Evolutionary conservation across 2,797 vertebrate genomes (phyloP), one percentile per base, ranked within the genome.

Genomic region (Mionectes olivaceus): DNA sequence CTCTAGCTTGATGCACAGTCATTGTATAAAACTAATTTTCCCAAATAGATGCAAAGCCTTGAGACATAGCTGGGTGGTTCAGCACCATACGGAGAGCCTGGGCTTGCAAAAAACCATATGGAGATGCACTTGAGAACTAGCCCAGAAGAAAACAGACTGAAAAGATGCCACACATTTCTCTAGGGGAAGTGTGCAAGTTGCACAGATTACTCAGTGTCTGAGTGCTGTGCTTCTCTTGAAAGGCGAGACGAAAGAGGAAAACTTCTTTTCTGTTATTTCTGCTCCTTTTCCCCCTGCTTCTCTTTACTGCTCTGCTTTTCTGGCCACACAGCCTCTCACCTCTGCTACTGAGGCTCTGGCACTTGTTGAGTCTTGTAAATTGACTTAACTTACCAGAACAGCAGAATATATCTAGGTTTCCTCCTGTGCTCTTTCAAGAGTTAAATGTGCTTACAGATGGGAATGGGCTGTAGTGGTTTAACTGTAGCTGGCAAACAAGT

Each of bases 391-490:
- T 83, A 64, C 24, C 43, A 83, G 50, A 91, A 69, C 10, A 86
- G 80, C 80, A 90, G 61, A 90, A 90, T 88, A 69, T 69, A 69
- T 52, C 21, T 17, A 90, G 57, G 23, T 78, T 88, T 93, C 77
- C 80, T 86, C 65, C 79, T 76, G 87, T 90, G 96, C 73, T 88
- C 83, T 71, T 77, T 86, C 83, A 91, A 71, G 87, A 83, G 65
- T 88, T 94, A 81, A 94, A 93, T 59, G 50, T 56, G 55, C 15
- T 77, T 69, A 86, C 87, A 94, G 85, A 88, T 69, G 76, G 87
- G 76, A 94, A 41, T 37, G 44, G 11, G 16, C 43, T 65, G 43
- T 33, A 2, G 16, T 33, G 23, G 23, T 65, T 33, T 65, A 65
- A 46, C 43, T 25, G 32, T 46, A 65, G 63, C 16, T 65, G 63